Conservation (phyloP, 35 echinoderm and acorn worm species). For the Ophiothrix spiculata region DNA sequence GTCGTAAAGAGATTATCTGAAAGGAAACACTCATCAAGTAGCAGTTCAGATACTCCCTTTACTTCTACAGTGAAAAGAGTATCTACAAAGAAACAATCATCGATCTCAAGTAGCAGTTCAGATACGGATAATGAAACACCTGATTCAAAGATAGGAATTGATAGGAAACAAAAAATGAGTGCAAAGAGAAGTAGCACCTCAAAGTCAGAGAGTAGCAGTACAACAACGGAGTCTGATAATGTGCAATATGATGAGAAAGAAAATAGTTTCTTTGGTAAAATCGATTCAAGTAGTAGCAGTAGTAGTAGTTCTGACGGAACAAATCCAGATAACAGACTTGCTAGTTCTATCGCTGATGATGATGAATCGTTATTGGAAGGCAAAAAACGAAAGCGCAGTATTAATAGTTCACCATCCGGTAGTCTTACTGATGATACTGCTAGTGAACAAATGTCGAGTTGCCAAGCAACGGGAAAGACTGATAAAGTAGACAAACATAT, state of each 20-base stretch:
- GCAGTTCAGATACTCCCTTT: too few relatives aligned
- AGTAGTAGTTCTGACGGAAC: not conserved
- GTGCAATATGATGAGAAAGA: constrained; percentile 4
- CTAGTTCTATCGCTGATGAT: not conserved
- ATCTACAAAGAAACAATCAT: too few relatives aligned
- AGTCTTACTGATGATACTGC: constrained; percentile 38
- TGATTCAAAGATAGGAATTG: too few relatives aligned
- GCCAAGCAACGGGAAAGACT: not conserved
- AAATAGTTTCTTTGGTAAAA: not conserved
- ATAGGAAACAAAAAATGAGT: too few relatives aligned
- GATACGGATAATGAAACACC: too few relatives aligned
- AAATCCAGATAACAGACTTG: not conserved
- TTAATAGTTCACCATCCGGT: constrained; percentile 25
- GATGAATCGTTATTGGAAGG: not conserved
- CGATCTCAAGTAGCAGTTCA: too few relatives aligned
- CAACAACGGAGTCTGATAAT: too few relatives aligned
- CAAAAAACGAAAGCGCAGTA: constrained; percentile 28
- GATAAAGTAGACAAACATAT: constrained; percentile 6
- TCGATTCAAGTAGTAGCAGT: not conserved
- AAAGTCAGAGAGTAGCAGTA: too few relatives aligned
- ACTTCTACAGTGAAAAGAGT: not conserved
- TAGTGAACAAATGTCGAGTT: not conserved
- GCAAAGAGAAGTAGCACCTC: too few relatives aligned
- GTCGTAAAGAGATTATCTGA: not conserved
- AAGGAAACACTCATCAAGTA: not conserved